phyloP scores from a whole-genome alignment of 2,888 invertebrate genomes.

The Meghimatium bilineatum region DNA sequence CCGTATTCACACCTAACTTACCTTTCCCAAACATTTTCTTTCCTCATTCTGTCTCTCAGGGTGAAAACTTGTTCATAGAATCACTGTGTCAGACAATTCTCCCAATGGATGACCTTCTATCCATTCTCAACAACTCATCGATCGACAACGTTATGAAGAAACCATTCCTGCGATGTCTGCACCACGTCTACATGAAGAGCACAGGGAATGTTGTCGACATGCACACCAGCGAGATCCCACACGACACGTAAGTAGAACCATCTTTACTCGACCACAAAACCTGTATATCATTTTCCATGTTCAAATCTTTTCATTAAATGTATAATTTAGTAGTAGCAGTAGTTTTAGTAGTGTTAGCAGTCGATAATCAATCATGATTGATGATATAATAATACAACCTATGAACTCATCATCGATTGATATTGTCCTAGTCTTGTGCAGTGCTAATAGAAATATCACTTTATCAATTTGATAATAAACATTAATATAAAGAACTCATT shows the following conservation, averaged over 20 bases:
- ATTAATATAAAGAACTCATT: too few relatives aligned
- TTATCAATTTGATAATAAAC: too few relatives aligned
- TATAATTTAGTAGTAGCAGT: background rate
- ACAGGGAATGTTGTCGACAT: slow-evolving; percentile 69
- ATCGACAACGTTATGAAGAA: slow-evolving; percentile 73
- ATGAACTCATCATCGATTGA: too few relatives aligned
- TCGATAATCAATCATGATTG: too few relatives aligned
- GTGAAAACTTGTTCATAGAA: slow-evolving; percentile 77
- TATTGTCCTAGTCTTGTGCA: too few relatives aligned
- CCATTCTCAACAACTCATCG: slow-evolving; percentile 71
- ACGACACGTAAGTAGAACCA: slow-evolving; percentile 69
- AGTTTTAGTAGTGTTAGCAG: too few relatives aligned
- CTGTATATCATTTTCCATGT: background rate
- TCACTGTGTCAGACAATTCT: slow-evolving; percentile 76
- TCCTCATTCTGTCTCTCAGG: slow-evolving; percentile 56
- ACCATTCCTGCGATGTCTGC: slow-evolving; percentile 74
- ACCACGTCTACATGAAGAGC: slow-evolving; percentile 76
- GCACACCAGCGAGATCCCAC: slow-evolving; percentile 74
- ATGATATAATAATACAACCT: too few relatives aligned
- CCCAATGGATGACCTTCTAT: slow-evolving; percentile 75
- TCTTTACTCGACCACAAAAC: background rate
- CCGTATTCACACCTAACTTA: background rate
- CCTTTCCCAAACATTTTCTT: too few relatives aligned
- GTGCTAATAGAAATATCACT: too few relatives aligned
- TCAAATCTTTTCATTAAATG: background rate